Conservation (phyloP, 2,888 invertebrate genomes). For the Hemaris fuciformis region DNA sequence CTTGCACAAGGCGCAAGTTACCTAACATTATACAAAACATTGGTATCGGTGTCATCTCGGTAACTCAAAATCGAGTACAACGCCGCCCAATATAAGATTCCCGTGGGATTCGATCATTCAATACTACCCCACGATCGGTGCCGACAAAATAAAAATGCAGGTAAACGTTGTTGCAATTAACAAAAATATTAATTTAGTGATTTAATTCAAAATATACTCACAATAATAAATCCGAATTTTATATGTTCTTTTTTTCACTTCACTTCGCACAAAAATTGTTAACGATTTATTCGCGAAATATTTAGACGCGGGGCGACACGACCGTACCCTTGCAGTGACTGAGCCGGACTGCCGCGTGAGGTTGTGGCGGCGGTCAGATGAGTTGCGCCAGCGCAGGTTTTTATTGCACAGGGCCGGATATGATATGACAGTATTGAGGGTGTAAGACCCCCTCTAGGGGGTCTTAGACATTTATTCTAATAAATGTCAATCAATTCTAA, state of each 20-base stretch:
- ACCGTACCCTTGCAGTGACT: not conserved
- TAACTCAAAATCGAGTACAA: too few relatives aligned
- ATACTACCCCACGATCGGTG: not conserved
- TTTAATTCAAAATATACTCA: not conserved
- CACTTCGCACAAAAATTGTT: not conserved
- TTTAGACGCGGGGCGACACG: not conserved
- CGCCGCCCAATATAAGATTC: too few relatives aligned
- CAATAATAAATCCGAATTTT: not conserved
- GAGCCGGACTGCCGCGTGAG: not conserved
- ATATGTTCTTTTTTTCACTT: not conserved
- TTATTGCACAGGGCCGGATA: not conserved
- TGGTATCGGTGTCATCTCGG: too few relatives aligned
- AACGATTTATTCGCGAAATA: not conserved
- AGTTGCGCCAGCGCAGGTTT: slow-evolving; percentile 6
- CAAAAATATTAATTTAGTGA: too few relatives aligned
- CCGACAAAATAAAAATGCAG: not conserved
- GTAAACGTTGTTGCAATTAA: not conserved
- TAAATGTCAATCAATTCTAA: too few relatives aligned
- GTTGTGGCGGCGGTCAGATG: not conserved
- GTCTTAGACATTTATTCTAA: too few relatives aligned
- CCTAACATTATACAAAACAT: too few relatives aligned
- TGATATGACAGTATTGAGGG: not conserved
- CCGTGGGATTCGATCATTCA: too few relatives aligned
- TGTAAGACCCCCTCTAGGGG: not conserved
- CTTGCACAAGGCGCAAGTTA: too few relatives aligned